phyloP scores from a whole-genome alignment of 2,113 vertebrate species.

The Gallinago jamesoni region DNA sequence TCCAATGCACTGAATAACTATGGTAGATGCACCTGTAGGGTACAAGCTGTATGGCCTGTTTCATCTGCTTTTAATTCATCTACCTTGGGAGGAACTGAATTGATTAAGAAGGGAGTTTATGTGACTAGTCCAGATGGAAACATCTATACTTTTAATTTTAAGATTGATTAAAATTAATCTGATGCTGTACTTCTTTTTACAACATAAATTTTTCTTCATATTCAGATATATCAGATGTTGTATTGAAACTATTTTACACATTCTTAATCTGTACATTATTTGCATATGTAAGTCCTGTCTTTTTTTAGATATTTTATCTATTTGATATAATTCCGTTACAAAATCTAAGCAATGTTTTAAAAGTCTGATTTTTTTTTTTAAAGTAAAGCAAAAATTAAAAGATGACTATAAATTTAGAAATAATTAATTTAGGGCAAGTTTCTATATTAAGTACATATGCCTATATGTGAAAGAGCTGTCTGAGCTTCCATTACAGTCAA shows the following conservation, averaged over 20 bases:
- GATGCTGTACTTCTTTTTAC: neutral
- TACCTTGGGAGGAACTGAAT: neutral
- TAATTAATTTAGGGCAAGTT: neutral
- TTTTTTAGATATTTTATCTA: neutral
- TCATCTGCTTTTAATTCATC: neutral
- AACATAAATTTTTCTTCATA: neutral
- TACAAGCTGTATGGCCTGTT: neutral
- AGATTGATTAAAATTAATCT: neutral
- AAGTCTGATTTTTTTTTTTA: neutral
- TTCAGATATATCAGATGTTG: slow-evolving; percentile 4
- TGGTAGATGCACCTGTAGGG: neutral
- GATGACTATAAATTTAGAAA: neutral
- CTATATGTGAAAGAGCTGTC: neutral
- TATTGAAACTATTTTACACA: neutral
- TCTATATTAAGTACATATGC: neutral
- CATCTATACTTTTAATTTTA: neutral
- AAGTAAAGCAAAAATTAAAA: neutral
- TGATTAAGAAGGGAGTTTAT: neutral
- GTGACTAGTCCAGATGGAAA: neutral
- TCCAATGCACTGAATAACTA: neutral
- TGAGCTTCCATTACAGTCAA: neutral
- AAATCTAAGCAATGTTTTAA: neutral
- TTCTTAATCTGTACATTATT: neutral
- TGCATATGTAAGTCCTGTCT: neutral
- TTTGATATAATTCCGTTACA: neutral